Conservation (phyloP, 2,888 invertebrate species). For the Teinopalpus imperialis region DNA sequence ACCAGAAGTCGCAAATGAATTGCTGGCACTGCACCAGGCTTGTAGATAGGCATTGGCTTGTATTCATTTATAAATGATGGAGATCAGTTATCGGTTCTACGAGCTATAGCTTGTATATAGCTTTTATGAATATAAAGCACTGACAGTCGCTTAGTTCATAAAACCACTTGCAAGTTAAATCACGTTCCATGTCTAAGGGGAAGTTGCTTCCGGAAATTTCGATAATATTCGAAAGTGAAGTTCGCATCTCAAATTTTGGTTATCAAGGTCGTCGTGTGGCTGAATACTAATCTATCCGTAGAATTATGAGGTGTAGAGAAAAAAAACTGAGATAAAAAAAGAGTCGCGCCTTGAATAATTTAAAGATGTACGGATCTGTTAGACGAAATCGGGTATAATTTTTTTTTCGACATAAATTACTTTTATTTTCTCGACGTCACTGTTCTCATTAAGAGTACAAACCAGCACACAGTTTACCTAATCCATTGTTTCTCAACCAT, state of each 20-base stretch:
- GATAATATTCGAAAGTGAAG: constrained; percentile 19
- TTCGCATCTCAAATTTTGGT: constrained; percentile 7
- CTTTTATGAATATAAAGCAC: too few relatives aligned
- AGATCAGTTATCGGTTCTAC: too few relatives aligned
- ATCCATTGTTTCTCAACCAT: too few relatives aligned
- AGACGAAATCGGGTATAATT: too few relatives aligned
- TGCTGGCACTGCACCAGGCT: too few relatives aligned
- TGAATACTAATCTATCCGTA: constrained; percentile 7
- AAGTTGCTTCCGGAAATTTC: constrained; percentile 9
- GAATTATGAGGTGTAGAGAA: background rate
- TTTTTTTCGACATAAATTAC: background rate
- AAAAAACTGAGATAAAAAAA: constrained; percentile 6
- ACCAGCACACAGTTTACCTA: too few relatives aligned
- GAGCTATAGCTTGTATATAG: too few relatives aligned
- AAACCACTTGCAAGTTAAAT: constrained; percentile 15
- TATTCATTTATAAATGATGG: too few relatives aligned
- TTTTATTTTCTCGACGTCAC: too few relatives aligned
- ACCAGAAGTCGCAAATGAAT: too few relatives aligned
- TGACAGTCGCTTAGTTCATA: background rate
- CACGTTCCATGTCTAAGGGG: constrained; percentile 1
- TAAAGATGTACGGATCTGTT: background rate
- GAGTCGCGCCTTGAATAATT: constrained; percentile 5
- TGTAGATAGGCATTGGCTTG: too few relatives aligned
- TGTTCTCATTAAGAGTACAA: too few relatives aligned
- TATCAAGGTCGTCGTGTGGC: constrained; percentile 19